These are phyloP conservation scores for Drosophila aldrichi DNA, from an alignment of 2,888 invertebrate genomes.

Conservation along the genomic window DNA sequence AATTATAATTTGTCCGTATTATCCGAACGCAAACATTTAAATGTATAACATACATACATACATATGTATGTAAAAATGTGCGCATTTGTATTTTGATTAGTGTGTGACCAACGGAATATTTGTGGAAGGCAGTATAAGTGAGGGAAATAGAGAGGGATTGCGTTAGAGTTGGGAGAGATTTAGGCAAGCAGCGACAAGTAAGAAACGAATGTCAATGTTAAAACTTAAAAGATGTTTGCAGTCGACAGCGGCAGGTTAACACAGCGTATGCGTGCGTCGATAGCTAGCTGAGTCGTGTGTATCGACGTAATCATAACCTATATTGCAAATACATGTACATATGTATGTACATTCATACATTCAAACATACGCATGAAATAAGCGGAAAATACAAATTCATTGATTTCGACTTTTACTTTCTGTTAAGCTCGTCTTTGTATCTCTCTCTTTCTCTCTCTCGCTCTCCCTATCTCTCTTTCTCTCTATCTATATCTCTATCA, in stretches of 20 bases:
- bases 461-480: slow-evolving; percentile 5
- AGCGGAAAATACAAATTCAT: slow-evolving; percentile 50
- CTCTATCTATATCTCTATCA: slow-evolving; percentile 9
- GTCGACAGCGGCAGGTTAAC: not conserved
- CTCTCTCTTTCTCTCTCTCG: not conserved
- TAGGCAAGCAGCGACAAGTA: not conserved
- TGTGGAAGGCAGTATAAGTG: not conserved
- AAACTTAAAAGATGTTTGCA: not conserved
- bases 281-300: not conserved
- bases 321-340: not conserved
- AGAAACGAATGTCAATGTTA: slow-evolving; percentile 1
- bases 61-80: not conserved
- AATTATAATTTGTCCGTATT: slow-evolving; percentile 51
- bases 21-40: too few species aligned
- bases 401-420: slow-evolving; percentile 72
- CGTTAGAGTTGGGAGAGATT: not conserved
- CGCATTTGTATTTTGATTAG: not conserved
- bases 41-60: too few species aligned
- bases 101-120: slow-evolving; percentile 1
- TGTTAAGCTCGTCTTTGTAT: slow-evolving; percentile 23
- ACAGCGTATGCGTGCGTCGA: not conserved
- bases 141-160: not conserved
- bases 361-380: not conserved
- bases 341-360: not conserved
- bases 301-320: not conserved